Percentiles rank a stretch among this genome's conserved stretches.
Conservation (phyloP, 2,888 invertebrate species). For the Eristalis arbustorum region DNA sequence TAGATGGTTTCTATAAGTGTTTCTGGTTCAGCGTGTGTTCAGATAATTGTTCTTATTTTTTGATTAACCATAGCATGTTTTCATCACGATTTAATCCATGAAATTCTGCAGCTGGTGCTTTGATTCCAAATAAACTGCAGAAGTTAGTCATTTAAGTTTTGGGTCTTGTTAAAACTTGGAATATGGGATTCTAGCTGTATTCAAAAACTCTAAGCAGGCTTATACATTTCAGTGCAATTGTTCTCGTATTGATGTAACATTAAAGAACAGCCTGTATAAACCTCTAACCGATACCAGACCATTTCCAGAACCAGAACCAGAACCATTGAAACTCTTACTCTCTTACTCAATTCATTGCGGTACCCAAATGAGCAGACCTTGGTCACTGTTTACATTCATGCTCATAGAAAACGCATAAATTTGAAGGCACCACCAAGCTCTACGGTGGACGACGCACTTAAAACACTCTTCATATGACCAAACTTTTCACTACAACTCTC, state of each 20-base stretch:
- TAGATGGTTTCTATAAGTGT: too few relatives aligned
- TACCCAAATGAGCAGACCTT: background rate
- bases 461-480: background rate
- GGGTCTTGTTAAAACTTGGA: too few relatives aligned
- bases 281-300: background rate
- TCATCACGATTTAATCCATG: too few relatives aligned
- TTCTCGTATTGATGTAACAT: background rate
- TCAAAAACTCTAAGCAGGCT: too few relatives aligned
- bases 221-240: background rate
- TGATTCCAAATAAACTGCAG: too few relatives aligned
- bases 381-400: background rate
- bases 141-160: too few relatives aligned
- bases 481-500: background rate
- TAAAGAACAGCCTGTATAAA: background rate
- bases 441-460: background rate
- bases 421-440: background rate
- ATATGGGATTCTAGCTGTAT: too few relatives aligned
- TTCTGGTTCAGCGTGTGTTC: too few relatives aligned
- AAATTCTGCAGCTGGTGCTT: too few relatives aligned
- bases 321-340: background rate
- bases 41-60: too few relatives aligned
- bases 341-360: background rate
- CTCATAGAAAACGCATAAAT: background rate
- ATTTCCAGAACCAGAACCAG: background rate
- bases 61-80: too few relatives aligned